Evolutionary conservation across 1,140 invertebrate genomes (phyloP).

Genomic region (Drosophila setifemur): DNA sequence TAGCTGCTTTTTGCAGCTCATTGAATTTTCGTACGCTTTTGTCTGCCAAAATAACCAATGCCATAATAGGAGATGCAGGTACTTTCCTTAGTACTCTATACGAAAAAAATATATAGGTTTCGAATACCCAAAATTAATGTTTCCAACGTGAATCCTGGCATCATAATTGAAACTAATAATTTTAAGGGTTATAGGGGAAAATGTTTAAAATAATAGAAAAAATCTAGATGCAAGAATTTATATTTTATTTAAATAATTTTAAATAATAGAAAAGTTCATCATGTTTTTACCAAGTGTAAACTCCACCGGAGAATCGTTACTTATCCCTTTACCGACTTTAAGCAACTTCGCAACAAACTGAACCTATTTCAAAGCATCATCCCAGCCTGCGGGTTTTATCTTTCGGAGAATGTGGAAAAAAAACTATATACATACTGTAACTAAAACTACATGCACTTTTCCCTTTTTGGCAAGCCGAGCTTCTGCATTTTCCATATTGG

Average conservation of each 20-base stretch:
- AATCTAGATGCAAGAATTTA: no score
- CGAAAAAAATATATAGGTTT: background rate
- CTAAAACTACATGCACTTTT: slow-evolving; percentile 17
- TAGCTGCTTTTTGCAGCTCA: slow-evolving; percentile 77
- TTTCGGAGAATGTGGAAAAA: background rate
- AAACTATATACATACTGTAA: slow-evolving; percentile 21
- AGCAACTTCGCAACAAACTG: slow-evolving; percentile 61
- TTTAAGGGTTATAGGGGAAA: no score
- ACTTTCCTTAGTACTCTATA: background rate
- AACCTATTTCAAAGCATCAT: slow-evolving; percentile 42
- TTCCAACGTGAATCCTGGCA: no score
- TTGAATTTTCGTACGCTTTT: slow-evolving; percentile 74
- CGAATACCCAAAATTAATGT: no score
- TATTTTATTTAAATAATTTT: no score
- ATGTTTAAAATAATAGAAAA: no score
- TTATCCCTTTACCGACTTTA: background rate
- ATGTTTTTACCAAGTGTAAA: no score
- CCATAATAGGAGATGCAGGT: slow-evolving; percentile 56
- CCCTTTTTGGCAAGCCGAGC: background rate
- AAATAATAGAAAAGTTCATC: no score
- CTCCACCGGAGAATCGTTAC: no score
- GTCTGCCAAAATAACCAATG: slow-evolving; percentile 56
- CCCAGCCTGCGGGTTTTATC: slow-evolving; percentile 62
- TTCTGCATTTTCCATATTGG: slow-evolving; percentile 38
- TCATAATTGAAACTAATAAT: no score